Base-by-base conservation (phyloP, 35 echinoderm and acorn worm genomes). In the Heliocidaris tuberculata region DNA sequence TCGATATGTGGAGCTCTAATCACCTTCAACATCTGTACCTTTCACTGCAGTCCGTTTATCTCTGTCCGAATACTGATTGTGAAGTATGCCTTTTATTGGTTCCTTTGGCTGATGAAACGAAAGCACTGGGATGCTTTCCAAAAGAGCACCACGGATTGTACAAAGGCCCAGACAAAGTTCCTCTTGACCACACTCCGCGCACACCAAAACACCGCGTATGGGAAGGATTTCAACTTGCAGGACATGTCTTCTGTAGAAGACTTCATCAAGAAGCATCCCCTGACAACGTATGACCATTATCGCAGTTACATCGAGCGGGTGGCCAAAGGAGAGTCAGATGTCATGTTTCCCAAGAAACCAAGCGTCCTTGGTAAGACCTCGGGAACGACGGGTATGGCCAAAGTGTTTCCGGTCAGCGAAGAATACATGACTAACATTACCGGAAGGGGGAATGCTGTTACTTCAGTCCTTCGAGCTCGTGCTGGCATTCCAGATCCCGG, bases 241-340 rank as follows among this genome's bases (percentile, higher is more conserved):
- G 29, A 19, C 24, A 95, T 95, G 6, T 3, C 3, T 21, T 31
- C 35, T 19, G 87, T 95, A 31, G 48, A 95, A 16, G 88, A 95
- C 30, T 65, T 95, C 24, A 29, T 65, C 32, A 56, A 48, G n/a
- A n/a, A 17, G 19, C 88, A 95, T 92, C 94, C 94, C 6, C 31
- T 95, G 35, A 95, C 94, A 13, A 61, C 49, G 8, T 95, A 95
- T 31, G 32, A 95, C 16, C 47, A 95, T 92, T 95, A 95, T 42
- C 32, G 31, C 47, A 31, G 29, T 11, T 95, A 91, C 56, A 95
- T 95, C 16, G 17, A 95, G 29, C 86, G 94, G 30, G 94, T 95
- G 8, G 94, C 87, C 27, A 60, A 95, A 16, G 94, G 94, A 5
- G 94, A 95, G 48, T 29, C 30, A 31, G 56, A 17, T 7, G 88